Conservation (phyloP, 2,113 vertebrate species). For the Ammodytes marinus region DNA sequence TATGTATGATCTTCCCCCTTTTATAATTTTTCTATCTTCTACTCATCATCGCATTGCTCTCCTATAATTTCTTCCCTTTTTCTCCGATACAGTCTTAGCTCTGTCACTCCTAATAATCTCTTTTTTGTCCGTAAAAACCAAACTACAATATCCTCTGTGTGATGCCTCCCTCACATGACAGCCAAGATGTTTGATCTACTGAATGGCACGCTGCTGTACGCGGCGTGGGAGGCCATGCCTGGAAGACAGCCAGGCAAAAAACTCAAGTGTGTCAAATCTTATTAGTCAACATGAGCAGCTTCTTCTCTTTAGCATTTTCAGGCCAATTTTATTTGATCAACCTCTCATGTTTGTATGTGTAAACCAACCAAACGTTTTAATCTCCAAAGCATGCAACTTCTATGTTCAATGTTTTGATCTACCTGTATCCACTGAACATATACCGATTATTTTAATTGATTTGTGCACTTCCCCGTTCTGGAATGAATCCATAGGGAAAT, state of each 20-base stretch:
- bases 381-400: not conserved
- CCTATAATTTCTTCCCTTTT: constrained; percentile 8
- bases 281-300: not conserved
- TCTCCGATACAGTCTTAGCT: not conserved
- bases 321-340: not conserved
- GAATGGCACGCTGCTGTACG: constrained; percentile 10
- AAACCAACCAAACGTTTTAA: not conserved
- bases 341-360: not conserved
- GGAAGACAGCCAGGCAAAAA: not conserved
- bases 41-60: not conserved
- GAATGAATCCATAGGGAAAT: not conserved
- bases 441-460: not conserved
- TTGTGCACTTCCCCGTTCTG: not conserved
- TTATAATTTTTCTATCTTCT: constrained; percentile 43
- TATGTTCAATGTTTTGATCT: not conserved
- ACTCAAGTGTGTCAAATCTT: constrained; percentile 3
- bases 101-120: constrained; percentile 25
- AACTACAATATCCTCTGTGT: constrained; percentile 10
- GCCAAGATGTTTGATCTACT: constrained; percentile 9
- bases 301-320: not conserved
- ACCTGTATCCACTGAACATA: not conserved
- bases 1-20: constrained; percentile 23
- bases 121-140: not conserved
- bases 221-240: constrained; percentile 12
- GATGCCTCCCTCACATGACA: not conserved